Evolutionary conservation across 2,113 vertebrate species (phyloP).

Genomic region (Eidolon helvum): DNA sequence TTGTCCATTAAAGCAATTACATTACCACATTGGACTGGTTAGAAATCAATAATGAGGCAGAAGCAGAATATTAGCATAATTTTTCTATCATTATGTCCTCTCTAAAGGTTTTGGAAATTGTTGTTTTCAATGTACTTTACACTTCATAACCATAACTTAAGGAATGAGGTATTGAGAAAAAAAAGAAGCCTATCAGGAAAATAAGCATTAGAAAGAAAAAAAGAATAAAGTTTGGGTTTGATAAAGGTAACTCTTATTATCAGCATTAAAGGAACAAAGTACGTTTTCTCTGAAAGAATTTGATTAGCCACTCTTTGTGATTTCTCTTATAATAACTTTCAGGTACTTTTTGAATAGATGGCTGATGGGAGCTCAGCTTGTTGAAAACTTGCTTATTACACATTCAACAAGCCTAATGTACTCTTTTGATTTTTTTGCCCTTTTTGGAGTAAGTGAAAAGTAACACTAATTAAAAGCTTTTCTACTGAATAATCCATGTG

Average conservation of each 20-base stretch:
- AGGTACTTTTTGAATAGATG: constrained; percentile 34
- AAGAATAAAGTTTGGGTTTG: not conserved
- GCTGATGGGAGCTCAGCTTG: not conserved
- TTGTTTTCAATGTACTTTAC: constrained; percentile 58
- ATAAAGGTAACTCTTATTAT: constrained; percentile 58
- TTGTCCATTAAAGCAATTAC: constrained; percentile 67
- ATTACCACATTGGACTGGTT: not conserved
- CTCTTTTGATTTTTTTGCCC: constrained; percentile 72
- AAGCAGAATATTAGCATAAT: constrained; percentile 39
- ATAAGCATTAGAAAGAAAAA: not conserved
- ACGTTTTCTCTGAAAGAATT: constrained; percentile 60
- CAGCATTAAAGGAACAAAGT: not conserved
- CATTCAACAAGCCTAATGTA: constrained; percentile 60
- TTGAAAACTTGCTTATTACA: constrained; percentile 60
- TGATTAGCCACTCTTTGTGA: constrained; percentile 26
- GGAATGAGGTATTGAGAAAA: not conserved
- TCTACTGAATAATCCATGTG: constrained; percentile 79
- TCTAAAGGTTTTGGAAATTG: constrained; percentile 37
- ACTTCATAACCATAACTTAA: not conserved
- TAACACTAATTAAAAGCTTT: constrained; percentile 82
- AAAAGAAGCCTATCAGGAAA: constrained; percentile 14
- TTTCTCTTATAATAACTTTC: constrained; percentile 48
- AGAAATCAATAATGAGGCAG: constrained; percentile 73
- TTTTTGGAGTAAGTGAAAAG: constrained; percentile 76
- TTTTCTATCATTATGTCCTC: not conserved